Base-by-base conservation (phyloP, 2,888 invertebrate species). In the Minunthozetes semirufus region DNA sequence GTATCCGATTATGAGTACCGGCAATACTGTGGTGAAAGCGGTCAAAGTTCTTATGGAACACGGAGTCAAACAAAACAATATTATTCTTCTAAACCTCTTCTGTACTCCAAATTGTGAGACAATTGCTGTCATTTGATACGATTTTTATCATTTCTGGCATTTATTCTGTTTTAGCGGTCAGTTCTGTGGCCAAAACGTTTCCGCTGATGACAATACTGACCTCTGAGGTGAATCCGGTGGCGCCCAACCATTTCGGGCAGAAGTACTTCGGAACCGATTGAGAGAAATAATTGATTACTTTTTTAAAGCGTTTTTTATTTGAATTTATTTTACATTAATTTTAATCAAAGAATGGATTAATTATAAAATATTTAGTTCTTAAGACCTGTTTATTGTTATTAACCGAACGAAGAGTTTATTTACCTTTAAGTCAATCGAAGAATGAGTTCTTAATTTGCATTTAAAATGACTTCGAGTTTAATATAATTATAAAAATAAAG, bases 211-310 rank as follows among this genome's bases (percentile, higher is more conserved):
- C 92, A 83, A 94, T 98, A 80, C 86, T 99, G 75, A 96, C 98
- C 0, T 94, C 97, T 0, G 98, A 99, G 83, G 87, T 99, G 33
- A 93, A 96, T 83, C 90, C 90, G 0, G 90, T 95, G 2, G 94
- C 96, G 11, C 98, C 98, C 11, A 95, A 94, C 85, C 97, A 98
- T 84, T 99, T 99, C 84, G 97, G 98, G 72, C 93, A 93, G 84
- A 96, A 94, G 84, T 99, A 99, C 85, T 99, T 99, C 85, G 98
- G 98, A 79, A 98, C 98, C 75, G 97, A 97, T 85, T 98, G 79
- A 83, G 2, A 4, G 33, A 9, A 61, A 17, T n/a, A n/a, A 27
- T n/a, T n/a, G 61, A 9, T 33, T 33, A 17, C 8, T 25, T 56
- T 56, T 50, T 50, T n/a, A 50, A 50, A 1, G 19, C n/a, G 15